These are phyloP conservation scores for Atta cephalotes DNA, from an alignment of 1,140 invertebrate genomes.

Conservation along the genomic window DNA sequence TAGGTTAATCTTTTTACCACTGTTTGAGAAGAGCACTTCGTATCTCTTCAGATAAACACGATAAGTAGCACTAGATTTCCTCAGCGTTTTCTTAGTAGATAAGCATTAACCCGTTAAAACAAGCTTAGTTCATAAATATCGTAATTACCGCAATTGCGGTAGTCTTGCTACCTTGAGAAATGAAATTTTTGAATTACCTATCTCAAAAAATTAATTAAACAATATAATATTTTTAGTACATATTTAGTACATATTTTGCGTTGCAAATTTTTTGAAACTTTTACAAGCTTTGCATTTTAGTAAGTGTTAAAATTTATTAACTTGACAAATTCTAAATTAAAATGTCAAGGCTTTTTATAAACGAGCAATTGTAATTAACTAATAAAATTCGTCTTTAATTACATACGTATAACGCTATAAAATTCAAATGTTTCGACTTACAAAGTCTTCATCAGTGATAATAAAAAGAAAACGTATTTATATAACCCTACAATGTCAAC, in stretches of 20 bases:
- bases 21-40: conserved; percentile 12
- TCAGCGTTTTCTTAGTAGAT: conserved; percentile 12
- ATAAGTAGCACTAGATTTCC: conserved; percentile 32
- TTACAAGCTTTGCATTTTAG: background rate
- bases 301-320: background rate
- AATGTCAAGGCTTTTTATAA: too few relatives aligned
- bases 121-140: background rate
- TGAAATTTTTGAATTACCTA: background rate
- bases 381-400: too few relatives aligned
- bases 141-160: conserved; percentile 40
- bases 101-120: conserved; percentile 30
- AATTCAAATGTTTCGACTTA: too few relatives aligned
- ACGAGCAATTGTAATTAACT: too few relatives aligned
- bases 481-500: too few relatives aligned
- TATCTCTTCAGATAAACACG: conserved; percentile 41
- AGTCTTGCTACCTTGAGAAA: background rate
- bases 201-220: background rate
- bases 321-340: too few relatives aligned
- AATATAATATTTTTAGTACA: background rate
- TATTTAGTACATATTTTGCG: too few relatives aligned
- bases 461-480: too few relatives aligned
- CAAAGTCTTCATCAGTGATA: too few relatives aligned
- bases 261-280: background rate
- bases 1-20: conserved; percentile 51
- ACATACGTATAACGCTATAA: too few relatives aligned